A percentile compares a stretch with the other conserved stretches of the same genome.
These are phyloP conservation scores for Halesus radiatus DNA, from an alignment of 1,140 invertebrate species.

Conservation along the genomic window DNA sequence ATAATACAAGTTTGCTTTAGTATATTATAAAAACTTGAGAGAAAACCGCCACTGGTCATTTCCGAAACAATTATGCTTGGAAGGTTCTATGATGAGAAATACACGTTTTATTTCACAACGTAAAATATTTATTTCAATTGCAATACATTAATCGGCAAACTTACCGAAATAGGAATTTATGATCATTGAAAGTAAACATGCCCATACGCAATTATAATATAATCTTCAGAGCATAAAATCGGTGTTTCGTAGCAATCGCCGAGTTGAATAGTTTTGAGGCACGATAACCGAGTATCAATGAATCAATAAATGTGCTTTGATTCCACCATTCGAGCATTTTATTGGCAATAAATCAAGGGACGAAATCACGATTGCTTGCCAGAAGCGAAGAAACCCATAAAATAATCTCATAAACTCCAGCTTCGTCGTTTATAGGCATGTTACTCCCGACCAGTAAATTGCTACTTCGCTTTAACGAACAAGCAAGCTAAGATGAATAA, in stretches of 20 bases:
- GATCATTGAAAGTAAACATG: too few relatives aligned
- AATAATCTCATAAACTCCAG: slow-evolving; percentile 24
- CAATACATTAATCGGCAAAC: too few relatives aligned
- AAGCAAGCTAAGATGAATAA: slow-evolving; percentile 5
- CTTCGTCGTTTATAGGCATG: slow-evolving; percentile 17
- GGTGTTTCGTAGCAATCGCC: neutral
- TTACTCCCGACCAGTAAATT: neutral
- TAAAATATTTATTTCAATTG: too few relatives aligned
- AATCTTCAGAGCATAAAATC: too few relatives aligned
- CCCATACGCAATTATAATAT: too few relatives aligned
- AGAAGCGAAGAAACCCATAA: slow-evolving; percentile 38
- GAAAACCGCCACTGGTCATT: too few relatives aligned
- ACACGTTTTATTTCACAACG: too few relatives aligned
- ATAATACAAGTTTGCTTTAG: too few relatives aligned
- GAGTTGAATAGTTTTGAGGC: neutral
- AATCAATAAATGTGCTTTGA: slow-evolving; percentile 32
- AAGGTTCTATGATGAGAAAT: too few relatives aligned
- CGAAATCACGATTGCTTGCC: slow-evolving; percentile 35
- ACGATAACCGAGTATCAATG: slow-evolving; percentile 35
- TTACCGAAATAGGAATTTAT: too few relatives aligned
- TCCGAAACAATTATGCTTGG: too few relatives aligned
- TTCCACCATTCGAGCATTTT: slow-evolving; percentile 25
- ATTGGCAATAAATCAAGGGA: slow-evolving; percentile 34
- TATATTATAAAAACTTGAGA: too few relatives aligned
- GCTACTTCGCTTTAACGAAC: neutral